Conservation (phyloP, 1,140 invertebrate genomes). For the Macrosteles quadrilineatus region DNA sequence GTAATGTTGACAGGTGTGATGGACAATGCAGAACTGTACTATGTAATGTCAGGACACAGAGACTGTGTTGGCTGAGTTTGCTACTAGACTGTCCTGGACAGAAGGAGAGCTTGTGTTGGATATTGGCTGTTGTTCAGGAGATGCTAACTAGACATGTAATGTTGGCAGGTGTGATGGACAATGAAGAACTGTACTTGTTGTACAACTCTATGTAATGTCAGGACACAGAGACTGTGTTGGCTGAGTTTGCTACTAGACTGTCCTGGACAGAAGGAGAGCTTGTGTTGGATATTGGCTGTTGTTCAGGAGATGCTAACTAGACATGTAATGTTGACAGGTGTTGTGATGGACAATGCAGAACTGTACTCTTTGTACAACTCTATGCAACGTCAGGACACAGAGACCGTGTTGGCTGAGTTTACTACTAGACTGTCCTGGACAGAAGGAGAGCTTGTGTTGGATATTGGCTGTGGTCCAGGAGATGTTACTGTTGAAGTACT, state of each 20-base stretch:
- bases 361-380: slow-evolving; percentile 23
- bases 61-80: neutral
- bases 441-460: slow-evolving; percentile 53
- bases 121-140: slow-evolving; percentile 77
- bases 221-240: neutral
- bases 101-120: slow-evolving; percentile 57
- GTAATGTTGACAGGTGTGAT: too few relatives aligned
- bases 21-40: slow-evolving; percentile 21
- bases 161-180: too few relatives aligned
- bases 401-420: slow-evolving; percentile 10
- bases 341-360: slow-evolving; percentile 22
- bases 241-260: slow-evolving; percentile 1
- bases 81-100: slow-evolving; percentile 27
- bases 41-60: slow-evolving; percentile 15
- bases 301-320: slow-evolving; percentile 72
- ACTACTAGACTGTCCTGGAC: slow-evolving; percentile 28
- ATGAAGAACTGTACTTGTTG: slow-evolving; percentile 2
- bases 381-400: slow-evolving; percentile 22
- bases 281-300: slow-evolving; percentile 76
- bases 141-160: too few relatives aligned
- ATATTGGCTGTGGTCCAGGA: slow-evolving; percentile 80
- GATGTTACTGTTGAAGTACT: slow-evolving; percentile 69
- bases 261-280: slow-evolving; percentile 35
- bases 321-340: too few relatives aligned
- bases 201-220: slow-evolving; percentile 21